A percentile compares a stretch with the other conserved stretches of the same genome.
Conservation (phyloP, 2,888 invertebrate genomes). For the Alentia gelatinosa region DNA sequence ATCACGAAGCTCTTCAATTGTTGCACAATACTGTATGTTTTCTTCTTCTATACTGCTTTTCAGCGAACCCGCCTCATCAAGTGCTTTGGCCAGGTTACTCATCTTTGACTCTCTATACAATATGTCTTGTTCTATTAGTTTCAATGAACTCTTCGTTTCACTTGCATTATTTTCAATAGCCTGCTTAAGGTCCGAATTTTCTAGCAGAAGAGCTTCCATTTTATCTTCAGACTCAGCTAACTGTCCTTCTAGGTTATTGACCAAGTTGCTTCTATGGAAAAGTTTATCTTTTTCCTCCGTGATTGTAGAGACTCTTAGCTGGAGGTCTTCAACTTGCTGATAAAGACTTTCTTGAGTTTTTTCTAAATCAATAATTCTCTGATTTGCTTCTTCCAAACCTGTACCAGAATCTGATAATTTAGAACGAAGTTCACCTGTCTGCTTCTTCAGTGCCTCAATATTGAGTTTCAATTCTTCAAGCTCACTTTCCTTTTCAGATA, state of each 20-base stretch:
- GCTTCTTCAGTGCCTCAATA: not conserved
- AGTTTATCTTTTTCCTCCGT: not conserved
- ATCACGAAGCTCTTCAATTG: not conserved
- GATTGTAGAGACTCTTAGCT: not conserved
- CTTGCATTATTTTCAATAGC: not conserved
- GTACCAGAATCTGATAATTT: not conserved
- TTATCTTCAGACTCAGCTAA: not conserved
- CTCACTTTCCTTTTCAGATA: not conserved
- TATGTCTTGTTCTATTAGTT: not conserved
- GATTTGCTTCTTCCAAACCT: not conserved
- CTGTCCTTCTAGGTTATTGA: not conserved
- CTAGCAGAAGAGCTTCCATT: not conserved
- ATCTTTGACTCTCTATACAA: not conserved
- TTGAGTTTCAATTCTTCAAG: not conserved
- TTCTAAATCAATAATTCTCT: not conserved
- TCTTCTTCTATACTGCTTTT: not conserved
- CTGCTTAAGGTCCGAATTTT: conserved; percentile 1
- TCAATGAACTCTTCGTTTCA: conserved; percentile 7
- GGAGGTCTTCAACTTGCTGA: not conserved
- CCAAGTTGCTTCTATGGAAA: not conserved
- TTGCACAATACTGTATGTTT: not conserved
- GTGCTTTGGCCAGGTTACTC: not conserved
- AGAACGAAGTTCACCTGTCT: not conserved
- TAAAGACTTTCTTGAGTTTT: not conserved
- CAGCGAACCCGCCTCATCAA: not conserved